Percentiles rank a stretch among this genome's conserved stretches.
Evolutionary conservation across 2,797 vertebrate genomes (phyloP).

Genomic region (Ceryle rudis): DNA sequence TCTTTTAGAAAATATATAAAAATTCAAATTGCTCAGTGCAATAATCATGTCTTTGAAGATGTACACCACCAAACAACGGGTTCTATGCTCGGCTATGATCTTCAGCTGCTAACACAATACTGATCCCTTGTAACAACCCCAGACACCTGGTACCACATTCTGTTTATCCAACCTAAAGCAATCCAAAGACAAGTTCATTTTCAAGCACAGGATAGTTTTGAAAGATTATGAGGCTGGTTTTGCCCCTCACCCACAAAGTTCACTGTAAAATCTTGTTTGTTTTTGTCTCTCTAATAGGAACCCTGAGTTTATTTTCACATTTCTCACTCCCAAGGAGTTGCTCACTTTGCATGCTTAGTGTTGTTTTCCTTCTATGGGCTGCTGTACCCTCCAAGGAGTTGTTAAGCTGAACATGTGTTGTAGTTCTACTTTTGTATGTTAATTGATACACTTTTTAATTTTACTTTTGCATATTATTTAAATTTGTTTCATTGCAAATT

Average conservation of each 20-base stretch:
- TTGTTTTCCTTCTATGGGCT: slow-evolving; percentile 5
- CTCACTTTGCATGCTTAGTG: slow-evolving; percentile 21
- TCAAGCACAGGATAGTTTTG: neutral
- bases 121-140: neutral
- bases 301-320: slow-evolving; percentile 22
- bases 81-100: neutral
- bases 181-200: neutral
- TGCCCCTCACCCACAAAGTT: neutral
- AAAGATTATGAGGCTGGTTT: neutral
- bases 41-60: neutral
- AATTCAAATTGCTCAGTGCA: neutral
- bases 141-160: neutral
- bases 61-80: neutral
- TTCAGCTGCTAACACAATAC: neutral
- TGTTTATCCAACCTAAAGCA: neutral
- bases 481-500: slow-evolving; percentile 69
- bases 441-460: slow-evolving; percentile 77
- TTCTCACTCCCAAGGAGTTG: neutral
- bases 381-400: slow-evolving; percentile 63
- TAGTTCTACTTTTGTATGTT: slow-evolving; percentile 72
- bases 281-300: slow-evolving; percentile 38
- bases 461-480: slow-evolving; percentile 74
- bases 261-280: slow-evolving; percentile 12
- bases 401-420: slow-evolving; percentile 53
- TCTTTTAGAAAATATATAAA: neutral